Base-by-base conservation (phyloP, 1,140 invertebrate genomes). In the Calliopsis andreniformis region DNA sequence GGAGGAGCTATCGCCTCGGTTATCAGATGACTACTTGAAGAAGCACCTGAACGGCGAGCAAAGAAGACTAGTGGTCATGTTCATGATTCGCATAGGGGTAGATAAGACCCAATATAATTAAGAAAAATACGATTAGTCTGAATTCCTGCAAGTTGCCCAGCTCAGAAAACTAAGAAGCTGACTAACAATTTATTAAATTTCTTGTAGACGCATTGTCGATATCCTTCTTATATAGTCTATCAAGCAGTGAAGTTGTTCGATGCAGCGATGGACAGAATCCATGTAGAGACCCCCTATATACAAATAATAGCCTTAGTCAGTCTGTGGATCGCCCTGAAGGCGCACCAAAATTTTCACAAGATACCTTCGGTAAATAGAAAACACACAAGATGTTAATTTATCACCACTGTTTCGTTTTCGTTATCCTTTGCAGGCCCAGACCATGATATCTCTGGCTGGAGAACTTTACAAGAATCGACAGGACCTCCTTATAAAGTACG, bases 261-360 rank as follows among this genome's bases (percentile, higher is more conserved):
- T 30, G 64, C 56, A 2, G 71, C 69, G 43, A 76, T 88, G 35
- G 82, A 85, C 8, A 32, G 14, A 30, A 76, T 82, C 25, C 0
- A 18, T 0, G 55, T 82, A 12, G 8, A 56, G 0, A 32, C 66
- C 0, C 6, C 43, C 3, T 35, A 81, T 14, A 61, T 89, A 8
- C 86, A 89, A n/a, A 18, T 83, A 2, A 3, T 73, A 0, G 84
- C 86, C 25, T 12, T 89, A 8, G 68, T 84, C 1, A 73, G 81
- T 12, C 53, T 88, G 14, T 89, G 88, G 88, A 84, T 89, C n/a
- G 58, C 51, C 2, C 58, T 88, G 0, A 89, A 89, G 56, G 83
- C 53, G 58, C 82, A 80, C 20, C 23, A 47, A 32, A 20, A 45
- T 32, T 20, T 12, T n/a, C 2, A 66, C 10, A 81, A 83, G 12